Evolutionary conservation across 2,888 invertebrate species (phyloP).

Genomic region (Nephrocerus scutellatus): DNA sequence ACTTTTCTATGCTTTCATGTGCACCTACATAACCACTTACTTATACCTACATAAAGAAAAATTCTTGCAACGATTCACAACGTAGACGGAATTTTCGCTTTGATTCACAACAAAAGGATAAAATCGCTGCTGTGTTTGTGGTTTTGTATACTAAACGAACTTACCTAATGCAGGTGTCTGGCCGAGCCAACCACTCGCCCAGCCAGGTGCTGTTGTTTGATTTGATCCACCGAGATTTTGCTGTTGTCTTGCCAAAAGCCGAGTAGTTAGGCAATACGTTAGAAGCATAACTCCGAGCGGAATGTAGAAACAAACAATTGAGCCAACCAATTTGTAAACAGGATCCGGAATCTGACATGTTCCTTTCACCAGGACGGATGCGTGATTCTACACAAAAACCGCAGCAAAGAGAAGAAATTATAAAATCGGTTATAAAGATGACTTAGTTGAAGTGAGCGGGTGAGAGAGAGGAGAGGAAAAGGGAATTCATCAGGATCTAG

Average conservation of each 20-base stretch:
- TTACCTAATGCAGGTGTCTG: slow-evolving; percentile 53
- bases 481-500: no score
- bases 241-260: slow-evolving; percentile 74
- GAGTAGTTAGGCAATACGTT: slow-evolving; percentile 89
- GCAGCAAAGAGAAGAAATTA: background rate
- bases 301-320: slow-evolving; percentile 92
- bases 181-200: slow-evolving; percentile 72
- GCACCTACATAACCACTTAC: no score
- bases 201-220: slow-evolving; percentile 50
- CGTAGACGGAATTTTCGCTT: no score
- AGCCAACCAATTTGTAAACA: slow-evolving; percentile 84
- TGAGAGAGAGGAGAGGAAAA: no score
- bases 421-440: no score
- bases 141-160: slow-evolving; percentile 6
- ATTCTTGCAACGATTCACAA: background rate
- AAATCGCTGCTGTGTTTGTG: no score
- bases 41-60: no score
- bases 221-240: slow-evolving; percentile 57
- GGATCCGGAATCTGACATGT: slow-evolving; percentile 84
- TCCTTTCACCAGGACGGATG: slow-evolving; percentile 74
- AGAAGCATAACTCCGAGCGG: slow-evolving; percentile 90
- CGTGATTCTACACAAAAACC: slow-evolving; percentile 58
- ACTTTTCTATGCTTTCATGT: no score
- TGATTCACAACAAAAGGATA: no score
- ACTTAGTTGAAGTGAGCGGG: no score